These are phyloP conservation scores for Erythrocebus patas DNA, from an alignment of 2,113 vertebrate genomes.

Conservation along the genomic window DNA sequence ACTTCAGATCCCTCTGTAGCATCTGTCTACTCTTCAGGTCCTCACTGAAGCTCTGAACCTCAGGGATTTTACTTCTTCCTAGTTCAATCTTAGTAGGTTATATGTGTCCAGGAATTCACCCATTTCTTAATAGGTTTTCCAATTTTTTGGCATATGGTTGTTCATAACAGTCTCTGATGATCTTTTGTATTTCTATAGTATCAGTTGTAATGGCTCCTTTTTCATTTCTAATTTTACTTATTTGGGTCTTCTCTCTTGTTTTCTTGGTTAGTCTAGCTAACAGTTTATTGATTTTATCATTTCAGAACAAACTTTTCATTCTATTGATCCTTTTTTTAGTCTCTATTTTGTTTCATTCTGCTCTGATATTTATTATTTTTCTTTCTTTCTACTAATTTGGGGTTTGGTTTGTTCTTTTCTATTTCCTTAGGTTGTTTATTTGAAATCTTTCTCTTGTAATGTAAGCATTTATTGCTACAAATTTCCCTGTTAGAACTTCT, in stretches of 20 bases:
- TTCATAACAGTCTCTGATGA: background rate
- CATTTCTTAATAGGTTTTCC: background rate
- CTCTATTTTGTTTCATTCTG: background rate
- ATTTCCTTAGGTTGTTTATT: background rate
- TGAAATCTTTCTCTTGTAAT: background rate
- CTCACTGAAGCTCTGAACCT: background rate
- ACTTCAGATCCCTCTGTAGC: background rate
- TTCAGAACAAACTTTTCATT: background rate
- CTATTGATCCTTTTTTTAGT: background rate
- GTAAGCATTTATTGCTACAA: too few relatives aligned
- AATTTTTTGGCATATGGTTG: background rate
- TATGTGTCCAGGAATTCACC: background rate
- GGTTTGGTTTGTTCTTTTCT: background rate
- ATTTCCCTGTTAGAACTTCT: too few relatives aligned
- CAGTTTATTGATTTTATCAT: background rate
- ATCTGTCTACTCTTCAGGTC: background rate
- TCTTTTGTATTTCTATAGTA: background rate
- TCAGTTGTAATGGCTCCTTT: background rate
- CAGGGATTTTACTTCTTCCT: background rate
- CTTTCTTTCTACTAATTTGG: background rate
- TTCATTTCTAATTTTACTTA: background rate
- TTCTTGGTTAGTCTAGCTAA: background rate
- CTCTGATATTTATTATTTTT: background rate
- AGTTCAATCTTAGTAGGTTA: background rate
- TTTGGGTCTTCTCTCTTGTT: background rate